Evolutionary conservation across 2,113 vertebrate species (phyloP), one percentile per base, ranked within the genome.

Genomic region (Hypomesus transpacificus): DNA sequence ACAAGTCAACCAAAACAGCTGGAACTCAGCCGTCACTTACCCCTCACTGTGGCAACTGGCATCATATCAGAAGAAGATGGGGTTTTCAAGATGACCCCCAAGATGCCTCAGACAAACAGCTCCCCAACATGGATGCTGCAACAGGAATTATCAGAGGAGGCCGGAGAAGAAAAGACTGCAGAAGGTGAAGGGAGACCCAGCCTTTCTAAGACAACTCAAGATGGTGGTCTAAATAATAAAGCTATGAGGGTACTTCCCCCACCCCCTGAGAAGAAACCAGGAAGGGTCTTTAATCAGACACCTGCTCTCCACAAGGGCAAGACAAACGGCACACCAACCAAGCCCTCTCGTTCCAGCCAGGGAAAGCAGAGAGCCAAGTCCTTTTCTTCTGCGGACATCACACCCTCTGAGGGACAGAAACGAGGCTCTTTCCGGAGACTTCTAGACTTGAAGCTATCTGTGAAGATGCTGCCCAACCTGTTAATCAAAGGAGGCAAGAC

Each of bases 321-420:
- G 11, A 0, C 81, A 14, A 39, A 66, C 3, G 53, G 66, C 8
- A 20, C 24, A 59, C 2, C 18, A 20, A 50, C 69, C 65, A 86
- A 87, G 81, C 77, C 76, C 59, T 63, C 78, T 18, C 57, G 79
- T 14, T 50, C 68, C 72, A 78, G 81, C 52, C 60, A 92, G n/a
- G 90, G 85, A 0, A 98, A 95, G 72, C 92, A 90, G 28, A 92
- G 91, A 84, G 90, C 95, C 50, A 96, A 94, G 80, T 98, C 97
- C 0, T 93, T 99, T n/a, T 94, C 94, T 52, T 84, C 91, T 0
- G 84, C 93, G 39, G 96, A 99, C 79, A 59, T 87, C 61, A 79
- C 87, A 22, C 86, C 82, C 75, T 90, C 92, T 56, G 88, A 93
- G 13, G 92, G 88, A 65, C 90, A 90, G 51, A 96, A 93, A 86